These are phyloP conservation scores for Physocephala rufipes DNA, from an alignment of 2,888 invertebrate species.

Conservation along the genomic window DNA sequence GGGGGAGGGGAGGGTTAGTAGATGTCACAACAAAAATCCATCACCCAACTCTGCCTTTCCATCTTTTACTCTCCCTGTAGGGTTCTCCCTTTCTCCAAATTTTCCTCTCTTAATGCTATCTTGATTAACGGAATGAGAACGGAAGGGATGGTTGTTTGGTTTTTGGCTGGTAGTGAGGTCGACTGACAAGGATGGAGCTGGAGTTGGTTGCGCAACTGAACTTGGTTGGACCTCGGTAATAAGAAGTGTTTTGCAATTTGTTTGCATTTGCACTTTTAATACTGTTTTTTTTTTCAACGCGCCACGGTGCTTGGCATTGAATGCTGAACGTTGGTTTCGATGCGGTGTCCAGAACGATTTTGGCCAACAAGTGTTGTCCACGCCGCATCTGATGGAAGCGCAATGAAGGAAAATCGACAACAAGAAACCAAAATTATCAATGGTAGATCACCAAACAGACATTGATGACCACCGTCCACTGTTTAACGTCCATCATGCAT, in stretches of 20 bases:
- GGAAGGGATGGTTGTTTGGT: neutral
- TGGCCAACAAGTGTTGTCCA: conserved; percentile 2
- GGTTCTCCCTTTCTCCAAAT: neutral
- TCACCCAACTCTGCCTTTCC: neutral
- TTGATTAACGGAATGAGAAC: neutral
- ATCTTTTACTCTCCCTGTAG: neutral
- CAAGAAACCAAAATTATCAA: neutral
- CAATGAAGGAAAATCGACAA: neutral
- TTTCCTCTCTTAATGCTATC: neutral
- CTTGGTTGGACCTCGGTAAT: neutral
- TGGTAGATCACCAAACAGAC: neutral
- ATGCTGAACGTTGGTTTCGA: neutral
- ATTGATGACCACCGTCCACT: neutral
- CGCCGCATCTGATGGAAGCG: no score
- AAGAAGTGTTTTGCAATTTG: conserved; percentile 37
- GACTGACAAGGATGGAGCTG: neutral
- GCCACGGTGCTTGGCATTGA: neutral
- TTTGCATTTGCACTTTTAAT: conserved; percentile 34
- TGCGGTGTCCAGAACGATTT: neutral
- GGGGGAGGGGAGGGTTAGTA: neutral
- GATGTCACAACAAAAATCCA: neutral
- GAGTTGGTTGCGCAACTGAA: neutral
- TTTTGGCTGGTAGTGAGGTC: neutral
- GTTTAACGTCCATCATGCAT: neutral
- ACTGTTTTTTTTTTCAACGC: conserved; percentile 9